Conservation (phyloP, 2,888 invertebrate genomes). For the Papilio elwesi region DNA sequence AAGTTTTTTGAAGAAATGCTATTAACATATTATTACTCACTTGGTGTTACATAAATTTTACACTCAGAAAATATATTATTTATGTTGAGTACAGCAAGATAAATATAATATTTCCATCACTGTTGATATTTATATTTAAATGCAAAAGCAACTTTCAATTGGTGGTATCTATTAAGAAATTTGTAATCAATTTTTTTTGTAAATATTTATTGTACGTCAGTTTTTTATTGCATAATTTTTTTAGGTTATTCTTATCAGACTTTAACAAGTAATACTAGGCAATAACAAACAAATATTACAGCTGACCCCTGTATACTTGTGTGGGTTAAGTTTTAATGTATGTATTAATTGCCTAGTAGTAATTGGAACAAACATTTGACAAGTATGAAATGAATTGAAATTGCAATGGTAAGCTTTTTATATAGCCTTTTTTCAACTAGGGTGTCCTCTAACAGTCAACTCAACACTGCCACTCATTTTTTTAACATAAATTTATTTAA, state of each 20-base stretch:
- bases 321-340: not conserved
- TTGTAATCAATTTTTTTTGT: too few relatives aligned
- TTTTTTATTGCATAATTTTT: conserved; percentile 9
- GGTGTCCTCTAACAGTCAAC: too few relatives aligned
- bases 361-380: too few relatives aligned
- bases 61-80: not conserved
- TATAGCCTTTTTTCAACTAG: too few relatives aligned
- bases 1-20: not conserved
- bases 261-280: not conserved
- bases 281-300: conserved; percentile 17
- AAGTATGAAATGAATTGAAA: not conserved
- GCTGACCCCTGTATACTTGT: not conserved
- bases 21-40: not conserved
- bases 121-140: too few relatives aligned
- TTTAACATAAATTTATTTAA: too few relatives aligned
- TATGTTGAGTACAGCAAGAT: not conserved
- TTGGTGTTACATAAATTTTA: not conserved
- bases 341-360: too few relatives aligned
- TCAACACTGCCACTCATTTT: too few relatives aligned
- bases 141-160: not conserved
- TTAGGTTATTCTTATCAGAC: conserved; percentile 12
- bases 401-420: not conserved
- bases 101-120: not conserved
- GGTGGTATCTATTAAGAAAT: too few relatives aligned
- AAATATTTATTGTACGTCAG: not conserved